Evolutionary conservation across 2,113 vertebrate genomes (phyloP), one percentile per base, ranked within the genome.

Genomic region (Prochilodus magdalenae): DNA sequence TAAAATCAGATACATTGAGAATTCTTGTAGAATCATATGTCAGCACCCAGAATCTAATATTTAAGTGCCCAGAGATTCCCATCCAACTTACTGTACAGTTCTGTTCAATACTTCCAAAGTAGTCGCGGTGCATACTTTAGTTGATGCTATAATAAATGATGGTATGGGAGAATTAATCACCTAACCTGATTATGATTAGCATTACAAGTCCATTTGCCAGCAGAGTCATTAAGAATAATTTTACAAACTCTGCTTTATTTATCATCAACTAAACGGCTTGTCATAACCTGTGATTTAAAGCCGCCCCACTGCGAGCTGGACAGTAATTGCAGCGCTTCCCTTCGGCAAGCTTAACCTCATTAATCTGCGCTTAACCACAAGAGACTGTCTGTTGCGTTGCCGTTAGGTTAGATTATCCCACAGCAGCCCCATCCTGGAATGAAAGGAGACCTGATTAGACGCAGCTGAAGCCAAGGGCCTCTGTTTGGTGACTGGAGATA

Each of bases 241-340:
- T 40, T 27, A 44, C 36, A 44, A 36, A 72, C 16, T 7, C 47
- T 72, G 0, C 29, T 49, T 79, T 59, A 57, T 79, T 79, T 49
- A 15, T 65, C 59, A 55, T 53, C 55, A 30, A 22, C 33, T 12
- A 59, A 40, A 33, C 44, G 47, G 18, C 36, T 44, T 66, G 74
- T 85, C 74, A 73, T 65, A 69, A 18, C 60, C 71, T 65, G 62
- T 79, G 75, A 79, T 75, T 36, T 78, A 53, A 62, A 82, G 69
- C 33, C 63, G n/a, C 74, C 29, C 72, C 12, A 18, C 70, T 33
- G n/a, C 13, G 40, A 79, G 77, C 27, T 55, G 57, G 57, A 74
- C 63, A 65, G 30, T 79, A 79, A 86, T 79, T 65, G 73, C 77
- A 62, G 74, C 65, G 76, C 73, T 73, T 83, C 73, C 57, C 18